Percentiles rank a stretch among this genome's conserved stretches.
These are phyloP conservation scores for Drosophila formosana DNA, from an alignment of 2,888 invertebrate species.

Conservation along the genomic window DNA sequence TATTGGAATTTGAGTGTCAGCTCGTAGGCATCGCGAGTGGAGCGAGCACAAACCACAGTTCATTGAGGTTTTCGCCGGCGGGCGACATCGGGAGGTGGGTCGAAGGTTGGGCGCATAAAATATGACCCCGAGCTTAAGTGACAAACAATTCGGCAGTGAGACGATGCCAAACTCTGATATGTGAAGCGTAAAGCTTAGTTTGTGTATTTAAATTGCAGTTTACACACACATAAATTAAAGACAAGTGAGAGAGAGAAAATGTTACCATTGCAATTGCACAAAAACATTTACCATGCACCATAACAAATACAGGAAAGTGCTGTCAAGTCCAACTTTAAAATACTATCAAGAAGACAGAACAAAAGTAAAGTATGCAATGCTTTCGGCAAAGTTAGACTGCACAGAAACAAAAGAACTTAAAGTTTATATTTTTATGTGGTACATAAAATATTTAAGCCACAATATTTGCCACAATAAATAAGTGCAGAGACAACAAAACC, in stretches of 20 bases:
- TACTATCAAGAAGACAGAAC: background rate
- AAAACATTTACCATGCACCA: background rate
- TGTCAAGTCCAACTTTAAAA: background rate
- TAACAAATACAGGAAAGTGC: background rate
- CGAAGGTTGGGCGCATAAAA: slow-evolving; percentile 29
- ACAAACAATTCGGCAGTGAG: slow-evolving; percentile 41
- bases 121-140: slow-evolving; percentile 46
- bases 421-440: background rate
- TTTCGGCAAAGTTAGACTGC: background rate
- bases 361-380: slow-evolving; percentile 9
- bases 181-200: background rate
- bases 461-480: too few relatives aligned
- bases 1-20: slow-evolving; percentile 70
- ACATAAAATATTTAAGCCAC: background rate
- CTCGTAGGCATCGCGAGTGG: slow-evolving; percentile 13
- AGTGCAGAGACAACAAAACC: background rate
- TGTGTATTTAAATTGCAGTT: background rate
- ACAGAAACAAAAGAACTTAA: background rate
- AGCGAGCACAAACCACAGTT: slow-evolving; percentile 45
- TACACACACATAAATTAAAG: background rate
- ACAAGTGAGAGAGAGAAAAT: background rate
- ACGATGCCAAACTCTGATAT: slow-evolving; percentile 17
- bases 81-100: background rate
- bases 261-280: background rate
- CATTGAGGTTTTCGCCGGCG: slow-evolving; percentile 40